Base-by-base conservation (phyloP, 2,888 invertebrate genomes). In the Epistrophella euchroma region DNA sequence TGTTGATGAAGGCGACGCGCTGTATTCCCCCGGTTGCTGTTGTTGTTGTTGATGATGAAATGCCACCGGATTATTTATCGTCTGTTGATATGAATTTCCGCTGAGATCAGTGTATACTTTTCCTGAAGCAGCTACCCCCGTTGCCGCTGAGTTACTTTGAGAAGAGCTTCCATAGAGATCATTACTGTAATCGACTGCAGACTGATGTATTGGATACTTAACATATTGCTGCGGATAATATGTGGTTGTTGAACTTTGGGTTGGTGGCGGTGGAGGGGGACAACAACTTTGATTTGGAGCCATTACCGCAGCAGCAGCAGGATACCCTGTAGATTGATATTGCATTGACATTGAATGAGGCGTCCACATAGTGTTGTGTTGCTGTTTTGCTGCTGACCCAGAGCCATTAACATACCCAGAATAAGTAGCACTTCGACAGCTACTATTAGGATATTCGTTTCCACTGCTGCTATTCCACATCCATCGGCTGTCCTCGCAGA, bases 81-180 rank as follows among this genome's bases (percentile, higher is more conserved):
- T 2, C 50, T 77, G 83, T 52, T 80, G 86, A 55, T 70, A 81
- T 28, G 77, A 66, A 10, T 64, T 80, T 32, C 45, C 73, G 71
- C 76, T 88, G 87, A 85, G 87, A 88, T 85, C 88, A n/a, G 81
- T 86, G 74, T 86, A 86, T 19, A 82, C 74, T 78, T 86, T 86
- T 19, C 68, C 62, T 22, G 77, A 35, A 62, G 70, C 55, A 28
- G 60, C 11, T 28, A 17, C 77, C 7, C 15, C 37, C 37, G 37
- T 3, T 7, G 15, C 22, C 17, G 60, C 60, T 40, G 81, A 25
- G 22, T 70, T 82, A 35, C 22, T 64, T 70, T 86, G 86, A 64
- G 81, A 43, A 70, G 62, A 70, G n/a, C 25, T 74, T 52, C 50
- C 50, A 68, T 82, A 86, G 82, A 86, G 77, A 82, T 82, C 86